Conservation (phyloP, 1,140 invertebrate species). For the Drosophila pseudoananassae region DNA sequence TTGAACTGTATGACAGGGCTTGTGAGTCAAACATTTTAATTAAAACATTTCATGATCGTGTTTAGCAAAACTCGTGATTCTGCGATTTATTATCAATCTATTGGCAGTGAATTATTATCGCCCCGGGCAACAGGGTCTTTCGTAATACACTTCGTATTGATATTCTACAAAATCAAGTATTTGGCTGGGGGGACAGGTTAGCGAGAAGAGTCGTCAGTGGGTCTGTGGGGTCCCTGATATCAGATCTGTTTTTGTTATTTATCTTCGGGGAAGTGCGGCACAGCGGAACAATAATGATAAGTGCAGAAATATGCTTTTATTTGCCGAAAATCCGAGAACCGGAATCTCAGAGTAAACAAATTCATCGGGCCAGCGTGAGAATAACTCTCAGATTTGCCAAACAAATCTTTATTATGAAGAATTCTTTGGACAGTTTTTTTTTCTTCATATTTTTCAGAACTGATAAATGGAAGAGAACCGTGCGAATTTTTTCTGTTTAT, state of each 20-base stretch:
- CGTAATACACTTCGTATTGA: slow-evolving; percentile 2
- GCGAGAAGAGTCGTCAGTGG: slow-evolving; percentile 9
- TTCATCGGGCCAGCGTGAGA: slow-evolving; percentile 41
- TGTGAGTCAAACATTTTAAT: slow-evolving; percentile 31
- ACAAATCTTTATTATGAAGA: slow-evolving; percentile 29
- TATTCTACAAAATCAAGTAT: neutral
- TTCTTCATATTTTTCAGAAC: neutral
- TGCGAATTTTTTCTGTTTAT: slow-evolving; percentile 12
- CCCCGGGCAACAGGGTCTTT: slow-evolving; percentile 25
- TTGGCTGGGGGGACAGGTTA: neutral
- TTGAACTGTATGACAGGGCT: slow-evolving; percentile 19
- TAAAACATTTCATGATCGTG: slow-evolving; percentile 23
- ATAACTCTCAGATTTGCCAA: slow-evolving; percentile 2
- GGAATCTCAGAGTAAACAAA: slow-evolving; percentile 35
- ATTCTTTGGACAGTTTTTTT: slow-evolving; percentile 5
- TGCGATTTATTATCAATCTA: slow-evolving; percentile 25
- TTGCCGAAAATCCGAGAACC: slow-evolving; percentile 18
- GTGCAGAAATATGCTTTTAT: slow-evolving; percentile 41
- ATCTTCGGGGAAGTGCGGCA: slow-evolving; percentile 7
- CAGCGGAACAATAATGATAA: slow-evolving; percentile 22
- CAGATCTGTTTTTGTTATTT: slow-evolving; percentile 33
- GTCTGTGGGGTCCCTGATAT: slow-evolving; percentile 23
- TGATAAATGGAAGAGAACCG: neutral
- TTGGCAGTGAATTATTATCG: slow-evolving; percentile 18
- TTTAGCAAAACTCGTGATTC: slow-evolving; percentile 29